Base-by-base conservation (phyloP, 2,113 vertebrate genomes). In the Fulica atra region DNA sequence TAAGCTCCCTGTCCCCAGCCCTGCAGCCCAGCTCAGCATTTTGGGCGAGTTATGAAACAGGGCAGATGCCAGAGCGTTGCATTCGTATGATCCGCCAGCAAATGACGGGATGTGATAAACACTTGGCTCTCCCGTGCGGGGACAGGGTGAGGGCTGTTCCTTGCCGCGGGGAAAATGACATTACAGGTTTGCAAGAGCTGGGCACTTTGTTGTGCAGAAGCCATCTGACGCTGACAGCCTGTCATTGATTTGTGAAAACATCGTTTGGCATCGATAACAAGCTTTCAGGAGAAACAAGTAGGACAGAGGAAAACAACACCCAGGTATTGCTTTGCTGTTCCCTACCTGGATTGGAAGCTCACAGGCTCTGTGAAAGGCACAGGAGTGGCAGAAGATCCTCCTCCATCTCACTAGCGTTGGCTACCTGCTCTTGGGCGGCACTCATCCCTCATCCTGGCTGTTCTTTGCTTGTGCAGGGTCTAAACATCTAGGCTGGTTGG, bases 181-280 rank as follows among this genome's bases (percentile, higher is more conserved):
- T 93, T 94, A 94, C 63, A 93, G 94, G 93, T 95, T 96, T 96
- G 82, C 33, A 36, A 94, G 94, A 92, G 82, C 92, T 70, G 94
- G 72, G 71, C 70, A 85, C 81, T 91, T 90, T 81, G 88, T 95
- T 97, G 92, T 88, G 87, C 84, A 81, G 94, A 64, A 96, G 90
- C 83, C 94, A 81, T 36, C 93, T 72, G 95, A 94, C 28, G 83
- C 93, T 83, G 90, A 95, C 95, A 96, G 82, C 93, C 96, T 95
- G 88, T 94, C 93, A 95, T 94, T 94, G 95, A 94, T 97, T 90
- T 94, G 93, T 35, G 76, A 88, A 96, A 95, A 94, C 96, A 92
- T 40, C 7, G 25, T 9, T 90, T 95, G 95, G 88, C 93, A 96
- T 90, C 72, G 82, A 97, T 94, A 93, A 93, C 65, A 56, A 90